Evolutionary conservation across 2,888 invertebrate species (phyloP), one percentile per base, ranked within the genome.

Genomic region (Matsumyia berberina): DNA sequence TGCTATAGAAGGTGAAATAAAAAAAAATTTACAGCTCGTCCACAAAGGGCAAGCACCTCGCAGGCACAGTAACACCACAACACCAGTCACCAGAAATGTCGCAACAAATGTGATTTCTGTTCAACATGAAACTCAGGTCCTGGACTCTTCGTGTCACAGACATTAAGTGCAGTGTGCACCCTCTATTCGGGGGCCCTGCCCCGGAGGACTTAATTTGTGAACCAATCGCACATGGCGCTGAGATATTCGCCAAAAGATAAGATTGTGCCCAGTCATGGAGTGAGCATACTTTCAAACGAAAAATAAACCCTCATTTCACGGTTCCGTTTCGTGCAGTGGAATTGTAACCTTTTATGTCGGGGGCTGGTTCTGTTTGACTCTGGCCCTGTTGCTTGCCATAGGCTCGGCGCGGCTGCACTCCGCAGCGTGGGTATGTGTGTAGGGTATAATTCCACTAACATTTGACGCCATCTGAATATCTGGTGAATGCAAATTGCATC

Each of bases 381-480:
- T 55, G 53, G 66, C 46, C 58, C 74, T 76, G 79, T 70, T 70
- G 70, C 76, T 78, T 33, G 24, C 44, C 37, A 12, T 33, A 46
- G 57, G 37, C 44, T 15, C 58, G 11, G 33, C 39, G 24, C 24
- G 42, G 42, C 8, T 31, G 17, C 9, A 17, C 44, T 17, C n/a
- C 8, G 6, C n/a, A n/a, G n/a, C 7, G 58, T 58, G 58, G 58
- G 35, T 37, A 37, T 69, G 29, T 64, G 33, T 64, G 33, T 39
- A 33, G 62, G 49, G 15, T 37, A 53, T 69, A 58, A 51, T 57
- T 73, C 64, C 62, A 46, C 83, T 80, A 85, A 80, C 85, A 76
- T 70, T 85, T 85, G 85, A 85, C 85, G 80, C 85, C 85, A 80
- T 80, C 85, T 80, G 73, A 85, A 80, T 85, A 80, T 76, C 85